These are phyloP conservation scores for Thereva nobilitata DNA, from an alignment of 2,888 invertebrate species.

Conservation along the genomic window DNA sequence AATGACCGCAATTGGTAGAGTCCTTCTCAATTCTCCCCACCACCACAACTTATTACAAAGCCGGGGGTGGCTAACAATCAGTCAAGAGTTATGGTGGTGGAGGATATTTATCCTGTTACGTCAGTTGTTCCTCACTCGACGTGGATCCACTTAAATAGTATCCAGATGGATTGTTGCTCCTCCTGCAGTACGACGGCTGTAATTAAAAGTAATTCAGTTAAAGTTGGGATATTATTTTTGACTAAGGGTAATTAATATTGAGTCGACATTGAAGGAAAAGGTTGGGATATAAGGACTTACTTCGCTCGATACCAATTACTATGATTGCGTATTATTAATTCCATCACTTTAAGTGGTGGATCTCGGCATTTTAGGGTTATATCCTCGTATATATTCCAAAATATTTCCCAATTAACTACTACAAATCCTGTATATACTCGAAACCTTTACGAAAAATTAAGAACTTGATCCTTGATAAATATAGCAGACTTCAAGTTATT, in stretches of 20 bases:
- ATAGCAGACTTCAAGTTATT: no score
- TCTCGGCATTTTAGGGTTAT: no score
- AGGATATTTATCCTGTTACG: conserved; percentile 34
- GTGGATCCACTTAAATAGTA: conserved; percentile 28
- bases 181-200: conserved; percentile 27
- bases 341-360: no score
- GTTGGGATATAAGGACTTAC: neutral
- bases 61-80: conserved; percentile 28
- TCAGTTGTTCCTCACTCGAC: conserved; percentile 13
- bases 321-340: no score
- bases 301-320: no score
- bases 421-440: no score
- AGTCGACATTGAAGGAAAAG: neutral
- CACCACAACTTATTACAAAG: neutral
- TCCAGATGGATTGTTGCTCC: conserved; percentile 9
- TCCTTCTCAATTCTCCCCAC: conserved; percentile 6
- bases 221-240: no score
- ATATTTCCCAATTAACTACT: no score
- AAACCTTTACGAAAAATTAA: no score
- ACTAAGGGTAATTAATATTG: neutral
- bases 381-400: no score
- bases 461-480: no score
- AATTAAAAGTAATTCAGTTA: conserved; percentile 12
- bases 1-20: conserved; percentile 33
- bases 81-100: conserved; percentile 5